phyloP scores from a whole-genome alignment of 2,113 vertebrate species.

The Pyxicephalus adspersus region DNA sequence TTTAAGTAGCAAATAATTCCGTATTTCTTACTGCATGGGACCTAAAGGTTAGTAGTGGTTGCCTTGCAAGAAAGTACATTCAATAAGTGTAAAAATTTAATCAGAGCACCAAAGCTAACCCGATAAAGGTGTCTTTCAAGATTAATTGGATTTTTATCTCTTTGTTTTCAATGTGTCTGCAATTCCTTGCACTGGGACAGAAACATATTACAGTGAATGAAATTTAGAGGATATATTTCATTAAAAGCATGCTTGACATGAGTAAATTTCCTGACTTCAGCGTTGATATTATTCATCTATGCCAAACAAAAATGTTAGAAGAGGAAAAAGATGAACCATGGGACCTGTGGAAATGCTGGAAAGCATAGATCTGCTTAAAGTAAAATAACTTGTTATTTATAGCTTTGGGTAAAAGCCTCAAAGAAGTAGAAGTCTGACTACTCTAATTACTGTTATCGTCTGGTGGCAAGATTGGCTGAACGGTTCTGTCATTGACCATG shows the following conservation, averaged over 20 bases:
- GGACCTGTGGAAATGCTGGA: not conserved
- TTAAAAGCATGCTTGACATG: conserved; percentile 3
- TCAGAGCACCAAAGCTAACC: conserved; percentile 13
- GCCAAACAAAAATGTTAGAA: not conserved
- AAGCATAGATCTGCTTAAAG: conserved; percentile 2
- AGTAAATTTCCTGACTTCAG: not conserved
- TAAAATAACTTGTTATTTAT: not conserved
- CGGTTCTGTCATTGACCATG: too few relatives aligned
- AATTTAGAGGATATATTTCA: conserved; percentile 2
- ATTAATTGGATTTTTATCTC: conserved; percentile 27
- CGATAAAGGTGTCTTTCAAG: conserved; percentile 33
- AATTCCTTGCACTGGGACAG: conserved; percentile 5
- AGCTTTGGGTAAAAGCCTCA: too few relatives aligned
- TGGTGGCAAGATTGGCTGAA: too few relatives aligned
- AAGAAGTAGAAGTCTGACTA: too few relatives aligned
- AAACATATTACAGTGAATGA: conserved; percentile 19
- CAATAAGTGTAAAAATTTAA: conserved; percentile 6
- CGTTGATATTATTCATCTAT: too few relatives aligned
- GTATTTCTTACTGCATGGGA: not conserved
- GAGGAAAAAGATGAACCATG: not conserved
- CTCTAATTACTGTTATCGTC: too few relatives aligned
- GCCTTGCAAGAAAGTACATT: not conserved
- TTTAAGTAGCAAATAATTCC: conserved; percentile 28
- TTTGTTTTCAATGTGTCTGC: conserved; percentile 54
- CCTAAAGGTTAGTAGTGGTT: not conserved